phyloP scores from a whole-genome alignment of 2,888 invertebrate genomes.

The Petrolisthes manimaculis region DNA sequence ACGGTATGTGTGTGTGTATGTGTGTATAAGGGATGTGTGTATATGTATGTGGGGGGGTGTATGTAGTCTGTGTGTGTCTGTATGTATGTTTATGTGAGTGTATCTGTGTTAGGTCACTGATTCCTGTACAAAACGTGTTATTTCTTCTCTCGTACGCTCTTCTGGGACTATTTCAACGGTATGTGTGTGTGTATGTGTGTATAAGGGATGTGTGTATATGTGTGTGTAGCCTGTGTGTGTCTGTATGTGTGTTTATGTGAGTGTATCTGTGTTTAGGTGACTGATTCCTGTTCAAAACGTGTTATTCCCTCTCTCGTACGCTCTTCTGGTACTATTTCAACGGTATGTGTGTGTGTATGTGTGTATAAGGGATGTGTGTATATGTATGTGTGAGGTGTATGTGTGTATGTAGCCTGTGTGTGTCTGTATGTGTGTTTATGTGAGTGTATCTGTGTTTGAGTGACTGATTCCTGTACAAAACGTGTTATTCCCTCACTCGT shows the following conservation, averaged over 20 bases:
- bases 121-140: too few relatives aligned
- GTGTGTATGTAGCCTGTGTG: neutral
- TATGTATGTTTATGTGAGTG: neutral
- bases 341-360: neutral
- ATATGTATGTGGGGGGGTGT: neutral
- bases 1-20: neutral
- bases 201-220: too few relatives aligned
- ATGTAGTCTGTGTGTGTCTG: neutral
- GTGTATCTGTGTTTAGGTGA: neutral
- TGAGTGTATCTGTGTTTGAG: slow-evolving; percentile 7
- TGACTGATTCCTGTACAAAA: neutral
- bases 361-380: neutral
- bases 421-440: neutral
- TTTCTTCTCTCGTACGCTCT: too few relatives aligned
- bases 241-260: neutral
- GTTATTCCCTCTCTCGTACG: too few relatives aligned
- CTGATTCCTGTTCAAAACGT: too few relatives aligned
- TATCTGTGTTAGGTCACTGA: neutral
- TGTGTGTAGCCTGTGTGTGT: too few relatives aligned
- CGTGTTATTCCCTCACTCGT: neutral
- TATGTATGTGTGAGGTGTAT: neutral
- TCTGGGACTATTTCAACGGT: too few relatives aligned
- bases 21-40: neutral
- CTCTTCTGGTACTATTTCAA: too few relatives aligned
- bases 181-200: slow-evolving; percentile 10